These are phyloP conservation scores for Liolophura sinensis DNA, from an alignment of 1,140 invertebrate species.

Conservation along the genomic window DNA sequence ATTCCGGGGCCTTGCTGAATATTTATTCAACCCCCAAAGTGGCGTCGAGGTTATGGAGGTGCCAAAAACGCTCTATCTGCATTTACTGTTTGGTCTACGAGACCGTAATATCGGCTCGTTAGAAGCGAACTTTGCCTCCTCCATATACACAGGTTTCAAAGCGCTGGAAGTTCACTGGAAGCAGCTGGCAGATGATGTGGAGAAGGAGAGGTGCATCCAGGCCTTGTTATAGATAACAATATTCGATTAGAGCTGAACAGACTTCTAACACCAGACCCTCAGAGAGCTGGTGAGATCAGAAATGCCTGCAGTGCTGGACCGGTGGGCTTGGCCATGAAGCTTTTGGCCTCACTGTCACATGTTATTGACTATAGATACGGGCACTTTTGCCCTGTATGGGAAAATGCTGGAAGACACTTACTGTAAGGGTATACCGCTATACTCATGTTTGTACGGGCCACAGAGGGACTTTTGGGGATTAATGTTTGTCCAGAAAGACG, in stretches of 20 bases:
- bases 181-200: slow-evolving; percentile 44
- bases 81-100: slow-evolving; percentile 52
- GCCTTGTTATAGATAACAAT: slow-evolving; percentile 35
- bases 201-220: slow-evolving; percentile 34
- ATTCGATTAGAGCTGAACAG: slow-evolving; percentile 39
- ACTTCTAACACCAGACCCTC: slow-evolving; percentile 41
- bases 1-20: slow-evolving; percentile 44
- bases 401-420: slow-evolving; percentile 33
- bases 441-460: slow-evolving; percentile 56
- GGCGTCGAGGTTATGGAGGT: slow-evolving; percentile 47
- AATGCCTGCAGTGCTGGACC: slow-evolving; percentile 32
- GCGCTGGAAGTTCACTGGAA: slow-evolving; percentile 39
- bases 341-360: slow-evolving; percentile 54
- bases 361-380: slow-evolving; percentile 47
- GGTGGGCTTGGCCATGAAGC: slow-evolving; percentile 40
- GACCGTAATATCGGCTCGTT: slow-evolving; percentile 51
- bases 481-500: slow-evolving; percentile 47
- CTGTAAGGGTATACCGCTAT: slow-evolving; percentile 45
- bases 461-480: slow-evolving; percentile 54
- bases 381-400: slow-evolving; percentile 51
- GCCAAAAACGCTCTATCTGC: slow-evolving; percentile 52
- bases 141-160: slow-evolving; percentile 46
- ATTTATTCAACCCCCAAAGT: slow-evolving; percentile 50
- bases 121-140: slow-evolving; percentile 56
- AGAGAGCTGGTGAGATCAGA: slow-evolving; percentile 44